Conservation (phyloP, 2,888 invertebrate genomes). For the Drosophila recens region DNA sequence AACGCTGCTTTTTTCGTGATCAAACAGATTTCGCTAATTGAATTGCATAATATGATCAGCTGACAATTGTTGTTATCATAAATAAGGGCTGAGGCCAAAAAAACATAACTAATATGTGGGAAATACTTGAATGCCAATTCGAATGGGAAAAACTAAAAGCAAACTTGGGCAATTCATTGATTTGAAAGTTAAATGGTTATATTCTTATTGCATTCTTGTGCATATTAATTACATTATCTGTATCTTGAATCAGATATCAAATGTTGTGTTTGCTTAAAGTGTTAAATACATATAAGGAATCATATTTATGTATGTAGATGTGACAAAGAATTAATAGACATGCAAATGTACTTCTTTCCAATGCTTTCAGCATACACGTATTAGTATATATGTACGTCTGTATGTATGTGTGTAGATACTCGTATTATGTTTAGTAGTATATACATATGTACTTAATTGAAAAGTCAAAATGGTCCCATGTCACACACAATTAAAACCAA, state of each 20-base stretch:
- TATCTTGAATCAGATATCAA: no score
- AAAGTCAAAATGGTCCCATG: constrained; percentile 53
- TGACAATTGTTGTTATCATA: neutral
- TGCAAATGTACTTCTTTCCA: constrained; percentile 1
- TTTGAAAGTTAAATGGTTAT: neutral
- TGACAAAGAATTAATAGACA: neutral
- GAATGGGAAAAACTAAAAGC: neutral
- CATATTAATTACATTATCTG: no score
- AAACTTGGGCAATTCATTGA: neutral
- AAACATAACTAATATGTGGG: neutral
- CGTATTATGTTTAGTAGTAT: neutral
- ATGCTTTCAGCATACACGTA: neutral
- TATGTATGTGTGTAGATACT: constrained; percentile 3
- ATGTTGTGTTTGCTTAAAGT: no score
- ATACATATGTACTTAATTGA: constrained; percentile 37
- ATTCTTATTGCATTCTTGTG: neutral
- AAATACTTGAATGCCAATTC: neutral
- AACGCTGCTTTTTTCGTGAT: no score
- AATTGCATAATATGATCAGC: neutral
- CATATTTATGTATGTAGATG: no score
- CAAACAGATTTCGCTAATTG: no score
- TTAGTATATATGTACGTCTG: neutral
- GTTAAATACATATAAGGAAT: no score
- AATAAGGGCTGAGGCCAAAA: neutral
- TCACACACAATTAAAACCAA: constrained; percentile 54